phyloP scores from a whole-genome alignment of 1,140 invertebrate genomes.

The Rhyzopertha dominica region DNA sequence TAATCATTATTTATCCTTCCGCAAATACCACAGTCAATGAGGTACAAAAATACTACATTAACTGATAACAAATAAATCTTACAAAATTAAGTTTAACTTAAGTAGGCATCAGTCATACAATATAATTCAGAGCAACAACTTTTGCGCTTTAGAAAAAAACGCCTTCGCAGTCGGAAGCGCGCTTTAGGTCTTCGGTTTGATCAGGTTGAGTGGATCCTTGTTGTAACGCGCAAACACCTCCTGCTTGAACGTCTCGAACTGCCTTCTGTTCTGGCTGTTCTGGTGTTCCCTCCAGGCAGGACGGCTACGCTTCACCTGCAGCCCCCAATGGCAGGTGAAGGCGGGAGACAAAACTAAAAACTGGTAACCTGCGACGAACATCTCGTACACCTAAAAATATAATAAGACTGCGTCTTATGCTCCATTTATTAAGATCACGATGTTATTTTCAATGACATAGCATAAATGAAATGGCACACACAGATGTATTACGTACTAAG shows the following conservation, averaged over 20 bases:
- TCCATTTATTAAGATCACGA: too few relatives aligned
- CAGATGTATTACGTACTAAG: too few relatives aligned
- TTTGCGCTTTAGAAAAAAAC: too few relatives aligned
- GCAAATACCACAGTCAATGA: too few relatives aligned
- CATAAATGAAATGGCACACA: not conserved
- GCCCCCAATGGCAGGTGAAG: slow-evolving; percentile 86
- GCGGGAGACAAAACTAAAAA: slow-evolving; percentile 86
- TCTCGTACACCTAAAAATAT: slow-evolving; percentile 80
- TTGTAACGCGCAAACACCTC: slow-evolving; percentile 77
- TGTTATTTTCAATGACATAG: not conserved
- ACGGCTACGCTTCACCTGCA: slow-evolving; percentile 68
- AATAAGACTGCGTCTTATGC: not conserved
- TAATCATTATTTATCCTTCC: too few relatives aligned
- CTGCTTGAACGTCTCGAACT: slow-evolving; percentile 78
- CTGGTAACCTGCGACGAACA: slow-evolving; percentile 84
- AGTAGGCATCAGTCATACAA: too few relatives aligned
- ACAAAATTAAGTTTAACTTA: too few relatives aligned
- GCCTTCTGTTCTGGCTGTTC: slow-evolving; percentile 73
- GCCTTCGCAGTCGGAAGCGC: too few relatives aligned
- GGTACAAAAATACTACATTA: too few relatives aligned
- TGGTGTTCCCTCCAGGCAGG: slow-evolving; percentile 81
- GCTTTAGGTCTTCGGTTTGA: slow-evolving; percentile 23
- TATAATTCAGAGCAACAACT: too few relatives aligned
- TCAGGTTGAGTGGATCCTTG: slow-evolving; percentile 58
- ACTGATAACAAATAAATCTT: too few relatives aligned